Conservation (phyloP, 2,797 vertebrate species). For the Rhinatrema bivittatum region DNA sequence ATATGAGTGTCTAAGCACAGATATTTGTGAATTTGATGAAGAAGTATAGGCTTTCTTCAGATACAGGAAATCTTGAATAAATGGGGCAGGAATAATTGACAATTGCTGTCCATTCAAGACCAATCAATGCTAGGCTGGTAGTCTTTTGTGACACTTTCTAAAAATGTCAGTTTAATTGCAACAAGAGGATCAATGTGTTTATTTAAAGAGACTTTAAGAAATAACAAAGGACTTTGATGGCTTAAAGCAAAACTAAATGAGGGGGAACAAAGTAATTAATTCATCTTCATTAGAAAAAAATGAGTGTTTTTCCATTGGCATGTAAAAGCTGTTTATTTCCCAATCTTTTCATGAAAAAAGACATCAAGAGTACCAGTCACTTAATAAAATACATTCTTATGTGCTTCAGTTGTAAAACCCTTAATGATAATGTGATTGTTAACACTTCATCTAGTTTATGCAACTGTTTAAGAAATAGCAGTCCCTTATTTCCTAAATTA, state of each 20-base stretch:
- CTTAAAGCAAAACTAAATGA: constrained; percentile 35
- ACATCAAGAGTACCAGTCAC: constrained; percentile 7
- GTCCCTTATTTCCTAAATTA: constrained; percentile 2
- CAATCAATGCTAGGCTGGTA: constrained; percentile 66
- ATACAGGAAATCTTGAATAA: constrained; percentile 45
- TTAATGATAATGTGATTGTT: neutral
- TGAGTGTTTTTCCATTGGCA: constrained; percentile 11
- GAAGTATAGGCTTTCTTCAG: too few relatives aligned
- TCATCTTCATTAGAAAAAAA: constrained; percentile 14
- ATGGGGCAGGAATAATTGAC: constrained; percentile 61
- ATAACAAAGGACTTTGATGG: constrained; percentile 50
- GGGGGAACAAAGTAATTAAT: constrained; percentile 39
- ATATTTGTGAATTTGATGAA: too few relatives aligned
- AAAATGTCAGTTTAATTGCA: constrained; percentile 64
- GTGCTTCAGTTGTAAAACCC: constrained; percentile 27
- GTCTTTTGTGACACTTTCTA: constrained; percentile 64
- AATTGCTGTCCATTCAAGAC: constrained; percentile 55
- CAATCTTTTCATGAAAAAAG: neutral
- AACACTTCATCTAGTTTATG: neutral
- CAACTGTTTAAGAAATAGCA: neutral
- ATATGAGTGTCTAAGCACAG: too few relatives aligned
- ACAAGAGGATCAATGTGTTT: constrained; percentile 71
- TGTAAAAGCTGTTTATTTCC: constrained; percentile 19
- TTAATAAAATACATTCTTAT: constrained; percentile 8
- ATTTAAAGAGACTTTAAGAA: constrained; percentile 76